phyloP scores from a whole-genome alignment of 2,888 invertebrate genomes.

The Phyto melanocephala region DNA sequence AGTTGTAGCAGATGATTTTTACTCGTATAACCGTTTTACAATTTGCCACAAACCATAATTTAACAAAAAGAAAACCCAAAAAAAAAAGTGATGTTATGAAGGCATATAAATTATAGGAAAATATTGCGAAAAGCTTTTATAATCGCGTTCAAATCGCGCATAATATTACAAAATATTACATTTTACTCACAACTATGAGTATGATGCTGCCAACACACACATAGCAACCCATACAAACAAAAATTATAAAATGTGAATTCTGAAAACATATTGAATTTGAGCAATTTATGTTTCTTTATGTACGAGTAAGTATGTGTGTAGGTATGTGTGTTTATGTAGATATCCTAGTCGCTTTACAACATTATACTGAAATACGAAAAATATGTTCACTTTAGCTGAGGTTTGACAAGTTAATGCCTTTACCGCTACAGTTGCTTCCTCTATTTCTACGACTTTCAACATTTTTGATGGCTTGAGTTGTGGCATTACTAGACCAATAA shows the following conservation, averaged over 20 bases:
- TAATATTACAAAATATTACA: slow-evolving; percentile 74
- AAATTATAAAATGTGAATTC: slow-evolving; percentile 32
- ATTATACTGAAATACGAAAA: slow-evolving; percentile 72
- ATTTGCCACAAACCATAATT: slow-evolving; percentile 63
- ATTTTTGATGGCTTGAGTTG: slow-evolving; percentile 10
- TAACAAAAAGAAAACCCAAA: slow-evolving; percentile 14
- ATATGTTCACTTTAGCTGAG: slow-evolving; percentile 73
- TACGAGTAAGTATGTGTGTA: not conserved
- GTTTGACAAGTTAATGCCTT: slow-evolving; percentile 76
- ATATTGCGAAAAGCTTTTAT: slow-evolving; percentile 78
- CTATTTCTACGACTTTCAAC: slow-evolving; percentile 3
- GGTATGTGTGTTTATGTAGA: not conserved
- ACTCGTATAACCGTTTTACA: slow-evolving; percentile 33
- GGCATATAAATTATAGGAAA: slow-evolving; percentile 76
- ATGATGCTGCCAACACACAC: slow-evolving; percentile 44
- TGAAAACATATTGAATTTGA: slow-evolving; percentile 56
- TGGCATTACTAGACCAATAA: slow-evolving; percentile 51
- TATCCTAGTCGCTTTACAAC: not conserved
- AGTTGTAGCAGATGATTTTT: slow-evolving; percentile 30
- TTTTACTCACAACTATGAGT: slow-evolving; percentile 21
- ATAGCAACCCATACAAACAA: slow-evolving; percentile 13
- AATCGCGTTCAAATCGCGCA: slow-evolving; percentile 77
- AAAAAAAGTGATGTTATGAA: slow-evolving; percentile 39
- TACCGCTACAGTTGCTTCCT: slow-evolving; percentile 54
- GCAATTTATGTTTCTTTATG: slow-evolving; percentile 35